Evolutionary conservation across 2,888 invertebrate genomes (phyloP).

Genomic region (Himalopsyche japonica): DNA sequence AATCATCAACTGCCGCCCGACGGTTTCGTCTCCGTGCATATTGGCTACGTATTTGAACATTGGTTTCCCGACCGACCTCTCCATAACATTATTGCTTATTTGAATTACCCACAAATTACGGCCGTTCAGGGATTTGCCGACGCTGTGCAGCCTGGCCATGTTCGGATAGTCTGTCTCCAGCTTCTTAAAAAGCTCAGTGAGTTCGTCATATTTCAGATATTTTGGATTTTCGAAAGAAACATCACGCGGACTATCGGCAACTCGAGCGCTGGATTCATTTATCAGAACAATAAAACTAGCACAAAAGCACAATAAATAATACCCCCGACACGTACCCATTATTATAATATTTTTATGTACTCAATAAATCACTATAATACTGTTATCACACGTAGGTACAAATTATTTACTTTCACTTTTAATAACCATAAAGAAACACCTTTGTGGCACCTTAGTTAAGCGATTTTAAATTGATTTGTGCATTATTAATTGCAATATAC

Average conservation of each 20-base stretch:
- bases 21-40: slow-evolving; percentile 95
- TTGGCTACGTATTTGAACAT: slow-evolving; percentile 94
- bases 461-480: background rate
- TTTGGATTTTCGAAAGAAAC: slow-evolving; percentile 46
- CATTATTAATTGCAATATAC: background rate
- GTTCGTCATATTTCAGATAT: slow-evolving; percentile 73
- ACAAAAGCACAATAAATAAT: slow-evolving; percentile 9
- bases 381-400: background rate
- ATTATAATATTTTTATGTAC: background rate
- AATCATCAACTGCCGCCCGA: slow-evolving; percentile 83
- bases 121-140: slow-evolving; percentile 84
- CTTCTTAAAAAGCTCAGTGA: slow-evolving; percentile 66
- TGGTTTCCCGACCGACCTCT: slow-evolving; percentile 67
- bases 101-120: slow-evolving; percentile 82
- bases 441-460: background rate
- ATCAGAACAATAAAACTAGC: background rate
- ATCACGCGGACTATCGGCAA: slow-evolving; percentile 6
- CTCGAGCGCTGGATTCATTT: slow-evolving; percentile 5
- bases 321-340: slow-evolving; percentile 28
- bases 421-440: background rate
- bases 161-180: slow-evolving; percentile 69
- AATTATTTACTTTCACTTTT: background rate
- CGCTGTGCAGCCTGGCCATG: slow-evolving; percentile 69
- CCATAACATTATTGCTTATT: slow-evolving; percentile 70
- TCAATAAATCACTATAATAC: background rate